A percentile compares a stretch with the other conserved stretches of the same genome.
phyloP scores from a whole-genome alignment of 2,888 invertebrate species.

The Lasioglossum malachurum region DNA sequence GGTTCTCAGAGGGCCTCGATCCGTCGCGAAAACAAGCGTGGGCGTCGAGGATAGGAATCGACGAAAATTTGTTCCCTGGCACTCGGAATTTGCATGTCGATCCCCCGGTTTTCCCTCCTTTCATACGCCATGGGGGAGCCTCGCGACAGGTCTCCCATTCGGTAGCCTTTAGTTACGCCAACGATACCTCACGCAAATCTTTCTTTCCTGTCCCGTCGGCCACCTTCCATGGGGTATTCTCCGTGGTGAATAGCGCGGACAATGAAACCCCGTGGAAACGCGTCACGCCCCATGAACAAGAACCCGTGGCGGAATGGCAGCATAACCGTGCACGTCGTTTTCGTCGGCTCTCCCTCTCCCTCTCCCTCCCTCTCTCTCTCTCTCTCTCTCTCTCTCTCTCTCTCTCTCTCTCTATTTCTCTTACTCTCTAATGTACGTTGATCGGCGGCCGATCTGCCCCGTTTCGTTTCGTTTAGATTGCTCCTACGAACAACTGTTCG shows the following conservation, averaged over 20 bases:
- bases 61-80: constrained; percentile 35
- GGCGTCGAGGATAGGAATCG: background rate
- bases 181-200: constrained; percentile 71
- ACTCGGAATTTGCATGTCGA: constrained; percentile 58
- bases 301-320: background rate
- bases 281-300: constrained; percentile 63
- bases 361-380: no score
- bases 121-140: constrained; percentile 36
- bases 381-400: background rate
- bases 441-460: constrained; percentile 39
- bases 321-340: constrained; percentile 13
- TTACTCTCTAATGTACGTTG: constrained; percentile 6
- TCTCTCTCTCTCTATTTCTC: background rate
- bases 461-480: constrained; percentile 23
- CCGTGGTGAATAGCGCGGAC: constrained; percentile 58
- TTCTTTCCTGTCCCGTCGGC: constrained; percentile 48
- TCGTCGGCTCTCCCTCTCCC: background rate
- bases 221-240: constrained; percentile 47
- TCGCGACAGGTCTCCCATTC: constrained; percentile 68
- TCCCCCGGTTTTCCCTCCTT: constrained; percentile 35
- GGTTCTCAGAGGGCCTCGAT: constrained; percentile 7
- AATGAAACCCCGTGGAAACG: constrained; percentile 63
- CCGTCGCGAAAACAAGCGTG: constrained; percentile 10
- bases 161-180: constrained; percentile 77
- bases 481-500: constrained; percentile 16